Evolutionary conservation across 2,888 invertebrate species (phyloP).

Genomic region (Drosophila siamana): DNA sequence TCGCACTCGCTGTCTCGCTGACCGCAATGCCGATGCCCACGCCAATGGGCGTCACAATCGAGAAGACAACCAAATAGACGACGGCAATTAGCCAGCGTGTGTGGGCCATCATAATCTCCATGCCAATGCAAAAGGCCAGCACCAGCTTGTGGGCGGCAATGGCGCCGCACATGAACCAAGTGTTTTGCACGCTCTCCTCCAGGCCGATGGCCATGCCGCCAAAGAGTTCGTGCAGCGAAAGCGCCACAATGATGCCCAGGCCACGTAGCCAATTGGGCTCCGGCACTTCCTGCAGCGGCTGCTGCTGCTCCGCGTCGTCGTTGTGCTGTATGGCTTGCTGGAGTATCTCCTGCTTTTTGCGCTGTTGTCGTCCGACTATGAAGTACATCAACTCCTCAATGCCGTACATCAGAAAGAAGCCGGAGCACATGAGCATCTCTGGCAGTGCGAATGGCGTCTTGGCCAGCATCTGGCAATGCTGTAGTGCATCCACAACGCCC

Average conservation of each 20-base stretch:
- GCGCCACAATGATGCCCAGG: conserved; percentile 91
- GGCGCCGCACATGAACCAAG: conserved; percentile 93
- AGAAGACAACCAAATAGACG: conserved; percentile 91
- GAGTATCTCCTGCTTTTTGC: conserved; percentile 36
- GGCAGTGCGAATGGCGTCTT: conserved; percentile 88
- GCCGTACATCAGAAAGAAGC: conserved; percentile 91
- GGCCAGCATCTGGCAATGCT: conserved; percentile 85
- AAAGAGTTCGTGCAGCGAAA: conserved; percentile 94
- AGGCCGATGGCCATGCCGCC: conserved; percentile 94
- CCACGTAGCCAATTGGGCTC: conserved; percentile 87
- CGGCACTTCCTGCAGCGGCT: neutral
- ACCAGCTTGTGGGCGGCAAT: conserved; percentile 94
- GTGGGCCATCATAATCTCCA: conserved; percentile 91
- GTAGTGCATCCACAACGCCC: conserved; percentile 88
- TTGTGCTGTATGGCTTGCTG: neutral
- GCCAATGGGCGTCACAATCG: conserved; percentile 90
- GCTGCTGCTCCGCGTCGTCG: conserved; percentile 5
- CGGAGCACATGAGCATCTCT: conserved; percentile 90
- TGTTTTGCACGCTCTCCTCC: conserved; percentile 88
- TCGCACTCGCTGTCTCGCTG: conserved; percentile 87
- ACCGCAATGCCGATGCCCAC: conserved; percentile 92
- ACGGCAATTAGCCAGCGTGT: conserved; percentile 88
- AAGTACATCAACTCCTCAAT: conserved; percentile 92
- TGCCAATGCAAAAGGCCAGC: conserved; percentile 94
- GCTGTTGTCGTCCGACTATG: conserved; percentile 87